Evolutionary conservation across 2,113 vertebrate species (phyloP), one percentile per base, ranked within the genome.

Genomic region (Gallinago media): DNA sequence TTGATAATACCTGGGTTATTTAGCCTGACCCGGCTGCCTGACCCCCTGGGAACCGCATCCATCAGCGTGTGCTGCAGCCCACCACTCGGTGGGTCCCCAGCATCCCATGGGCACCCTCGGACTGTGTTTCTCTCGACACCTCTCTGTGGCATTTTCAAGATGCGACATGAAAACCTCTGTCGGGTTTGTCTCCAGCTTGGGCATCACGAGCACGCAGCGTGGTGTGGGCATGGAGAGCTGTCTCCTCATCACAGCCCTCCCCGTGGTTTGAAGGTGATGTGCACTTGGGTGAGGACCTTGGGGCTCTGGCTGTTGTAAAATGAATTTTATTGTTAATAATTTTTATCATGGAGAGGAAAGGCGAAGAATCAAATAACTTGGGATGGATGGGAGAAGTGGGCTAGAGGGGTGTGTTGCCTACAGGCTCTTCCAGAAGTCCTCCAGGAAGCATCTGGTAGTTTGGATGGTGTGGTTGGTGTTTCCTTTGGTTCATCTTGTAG

Each of bases 1-100:
- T 96, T 97, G 97, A 73, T 96, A 92, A 96, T 89, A 86, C 61
- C 88, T 9, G 29, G 91, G 88, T 97, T 96, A 96, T 95, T 96
- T 80, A 94, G 90, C 90, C 90, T 77, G 95, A 70, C 95, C 85
- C 3, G 6, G 46, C 72, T 34, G 92, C 95, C 92, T 13, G 58
- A 20, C 87, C 70, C 40, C 83, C 93, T 85, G 95, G 96, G 81
- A 95, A 71, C 49, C 6, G 36, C 15, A 18, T 82, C 92, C 68
- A 40, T 87, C 94, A 87, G 81, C 20, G 3, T 9, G 9, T 15
- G 38, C 79, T 47, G 22, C 70, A 38, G 63, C 88, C 65, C 20
- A 2, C 6, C 59, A 11, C 63, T 58, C 50, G 6, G 50, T 9
- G 55, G 80, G 76, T 47, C 68, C 78, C 67, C 34, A 50, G 46